phyloP scores from a whole-genome alignment of 2,113 vertebrate species.

The Osmerus mordax region DNA sequence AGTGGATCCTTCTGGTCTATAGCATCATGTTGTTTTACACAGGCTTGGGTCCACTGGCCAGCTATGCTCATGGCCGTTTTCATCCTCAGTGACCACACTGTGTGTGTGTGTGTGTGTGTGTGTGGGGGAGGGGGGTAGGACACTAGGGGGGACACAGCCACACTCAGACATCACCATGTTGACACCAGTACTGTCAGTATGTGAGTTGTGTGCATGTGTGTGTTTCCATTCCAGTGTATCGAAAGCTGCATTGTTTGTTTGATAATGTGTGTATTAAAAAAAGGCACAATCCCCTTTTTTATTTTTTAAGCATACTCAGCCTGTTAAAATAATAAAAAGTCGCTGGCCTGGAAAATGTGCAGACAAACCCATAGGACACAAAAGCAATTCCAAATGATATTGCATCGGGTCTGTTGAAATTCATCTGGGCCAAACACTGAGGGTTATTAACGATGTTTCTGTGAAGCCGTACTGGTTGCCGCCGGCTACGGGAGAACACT shows the following conservation, averaged over 20 bases:
- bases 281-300: conserved; percentile 71
- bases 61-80: conserved; percentile 51
- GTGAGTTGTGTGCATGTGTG: conserved; percentile 2
- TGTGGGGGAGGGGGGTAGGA: not conserved
- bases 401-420: conserved; percentile 48
- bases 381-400: conserved; percentile 60
- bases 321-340: conserved; percentile 64
- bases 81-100: conserved; percentile 27
- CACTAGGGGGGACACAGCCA: conserved; percentile 7
- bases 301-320: conserved; percentile 58
- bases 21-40: conserved; percentile 25
- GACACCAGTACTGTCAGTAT: conserved; percentile 37
- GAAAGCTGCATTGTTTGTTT: conserved; percentile 39
- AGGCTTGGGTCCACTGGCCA: conserved; percentile 48
- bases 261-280: conserved; percentile 62
- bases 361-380: conserved; percentile 44
- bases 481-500: conserved; percentile 39
- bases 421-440: conserved; percentile 60
- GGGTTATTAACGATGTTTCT: conserved; percentile 63
- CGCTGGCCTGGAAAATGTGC: conserved; percentile 58
- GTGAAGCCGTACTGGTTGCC: conserved; percentile 57
- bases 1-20: not conserved
- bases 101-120: not conserved
- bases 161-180: conserved; percentile 25
- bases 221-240: conserved; percentile 28